Evolutionary conservation across 2,113 vertebrate species (phyloP).

Genomic region (Xyrauchen texanus): DNA sequence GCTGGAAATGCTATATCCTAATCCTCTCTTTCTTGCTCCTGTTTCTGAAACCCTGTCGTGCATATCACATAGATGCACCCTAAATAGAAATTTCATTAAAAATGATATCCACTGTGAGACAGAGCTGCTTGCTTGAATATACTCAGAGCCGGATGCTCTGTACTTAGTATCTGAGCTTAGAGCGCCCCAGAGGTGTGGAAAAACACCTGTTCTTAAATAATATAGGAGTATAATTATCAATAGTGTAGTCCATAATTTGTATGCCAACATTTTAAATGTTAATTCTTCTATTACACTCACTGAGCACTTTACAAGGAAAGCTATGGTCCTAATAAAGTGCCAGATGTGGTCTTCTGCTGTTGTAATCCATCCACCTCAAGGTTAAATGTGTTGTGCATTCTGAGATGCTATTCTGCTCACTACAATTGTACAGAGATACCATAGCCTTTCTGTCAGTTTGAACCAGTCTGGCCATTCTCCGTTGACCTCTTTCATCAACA

Average conservation of each 20-base stretch:
- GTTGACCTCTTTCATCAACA: too few relatives aligned
- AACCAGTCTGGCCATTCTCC: too few relatives aligned
- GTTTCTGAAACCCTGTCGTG: constrained; percentile 38
- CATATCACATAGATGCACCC: constrained; percentile 43
- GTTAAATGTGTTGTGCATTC: too few relatives aligned
- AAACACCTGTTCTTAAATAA: not conserved
- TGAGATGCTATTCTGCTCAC: too few relatives aligned
- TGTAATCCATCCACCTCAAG: too few relatives aligned
- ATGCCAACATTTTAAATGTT: not conserved
- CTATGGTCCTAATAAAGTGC: too few relatives aligned
- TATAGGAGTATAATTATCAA: not conserved
- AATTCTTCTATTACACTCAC: too few relatives aligned
- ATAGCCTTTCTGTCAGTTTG: too few relatives aligned
- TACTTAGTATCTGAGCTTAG: not conserved
- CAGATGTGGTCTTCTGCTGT: too few relatives aligned
- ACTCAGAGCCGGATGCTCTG: not conserved
- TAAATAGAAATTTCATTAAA: constrained; percentile 58
- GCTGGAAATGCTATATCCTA: constrained; percentile 35
- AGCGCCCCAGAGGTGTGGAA: not conserved
- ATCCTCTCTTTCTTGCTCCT: constrained; percentile 25
- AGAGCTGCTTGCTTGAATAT: constrained; percentile 32
- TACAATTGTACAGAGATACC: too few relatives aligned
- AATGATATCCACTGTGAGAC: constrained; percentile 50
- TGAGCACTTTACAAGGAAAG: too few relatives aligned
- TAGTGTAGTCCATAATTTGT: not conserved